A percentile compares a stretch with the other conserved stretches of the same genome.
These are phyloP conservation scores for Drosophila helvetica DNA, from an alignment of 2,888 invertebrate species.

Conservation along the genomic window DNA sequence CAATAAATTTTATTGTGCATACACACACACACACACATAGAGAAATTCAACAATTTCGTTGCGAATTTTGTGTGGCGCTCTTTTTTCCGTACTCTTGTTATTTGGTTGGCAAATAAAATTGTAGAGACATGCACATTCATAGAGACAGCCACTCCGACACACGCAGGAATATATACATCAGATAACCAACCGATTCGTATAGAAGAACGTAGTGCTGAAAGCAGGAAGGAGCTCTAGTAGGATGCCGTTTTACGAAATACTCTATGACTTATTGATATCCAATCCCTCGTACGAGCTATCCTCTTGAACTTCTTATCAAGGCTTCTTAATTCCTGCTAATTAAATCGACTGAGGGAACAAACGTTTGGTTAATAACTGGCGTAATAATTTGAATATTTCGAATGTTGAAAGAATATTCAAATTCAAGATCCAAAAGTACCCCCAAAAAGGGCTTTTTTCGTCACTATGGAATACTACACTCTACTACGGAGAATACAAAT, in stretches of 20 bases:
- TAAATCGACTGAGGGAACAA: too few species aligned
- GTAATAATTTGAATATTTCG: background rate
- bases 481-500: conserved; percentile 7
- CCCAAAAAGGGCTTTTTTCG: background rate
- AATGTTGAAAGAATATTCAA: background rate
- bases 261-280: background rate
- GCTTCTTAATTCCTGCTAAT: too few species aligned
- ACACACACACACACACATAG: conserved; percentile 21
- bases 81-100: conserved; percentile 36
- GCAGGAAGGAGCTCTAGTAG: background rate
- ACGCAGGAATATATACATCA: conserved; percentile 17
- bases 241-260: background rate
- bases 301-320: too few species aligned
- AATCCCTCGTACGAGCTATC: fast-evolving
- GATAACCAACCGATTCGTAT: conserved; percentile 1
- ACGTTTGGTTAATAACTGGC: too few species aligned
- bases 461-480: conserved; percentile 9
- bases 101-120: conserved; percentile 64
- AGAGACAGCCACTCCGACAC: conserved; percentile 3
- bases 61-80: conserved; percentile 54
- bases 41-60: conserved; percentile 41
- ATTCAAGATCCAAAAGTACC: background rate
- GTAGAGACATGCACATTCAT: conserved; percentile 50
- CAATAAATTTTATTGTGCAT: conserved; percentile 74
- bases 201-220: background rate